Conservation (phyloP, 2,113 vertebrate genomes). For the Bos taurus region DNA sequence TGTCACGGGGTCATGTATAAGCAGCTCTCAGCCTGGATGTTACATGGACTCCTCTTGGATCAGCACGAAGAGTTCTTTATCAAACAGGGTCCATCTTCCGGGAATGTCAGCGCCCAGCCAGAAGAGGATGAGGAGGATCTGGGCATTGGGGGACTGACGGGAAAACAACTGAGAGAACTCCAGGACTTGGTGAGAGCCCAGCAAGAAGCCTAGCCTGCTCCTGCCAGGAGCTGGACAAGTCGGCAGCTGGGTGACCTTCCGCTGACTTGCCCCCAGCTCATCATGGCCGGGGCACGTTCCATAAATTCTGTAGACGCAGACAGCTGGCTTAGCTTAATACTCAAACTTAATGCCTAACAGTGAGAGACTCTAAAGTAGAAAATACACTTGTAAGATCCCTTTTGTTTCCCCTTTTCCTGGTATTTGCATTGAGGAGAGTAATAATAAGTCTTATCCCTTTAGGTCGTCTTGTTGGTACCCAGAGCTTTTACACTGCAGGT, state of each 20-base stretch:
- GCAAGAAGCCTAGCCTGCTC: not conserved
- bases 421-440: not conserved
- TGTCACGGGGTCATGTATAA: constrained; percentile 99
- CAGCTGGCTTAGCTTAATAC: not conserved
- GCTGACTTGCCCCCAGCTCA: not conserved
- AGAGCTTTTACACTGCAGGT: not conserved
- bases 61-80: constrained; percentile 98
- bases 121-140: constrained; percentile 98
- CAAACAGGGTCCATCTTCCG: constrained; percentile 94
- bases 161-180: constrained; percentile 94
- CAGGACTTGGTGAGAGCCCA: constrained; percentile 91
- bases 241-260: not conserved
- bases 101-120: constrained; percentile 83
- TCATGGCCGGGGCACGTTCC: not conserved
- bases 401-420: not conserved
- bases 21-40: constrained; percentile 98
- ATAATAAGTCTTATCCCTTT: not conserved
- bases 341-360: not conserved
- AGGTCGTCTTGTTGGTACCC: not conserved
- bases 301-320: not conserved
- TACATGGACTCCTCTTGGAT: constrained; percentile 95
- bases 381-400: not conserved
- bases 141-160: constrained; percentile 95
- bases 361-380: not conserved
- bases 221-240: not conserved